These are phyloP conservation scores for Clytia hemisphaerica DNA, from an alignment of 30 jellyfish, hydroid and myxozoan genomes.

Conservation along the genomic window DNA sequence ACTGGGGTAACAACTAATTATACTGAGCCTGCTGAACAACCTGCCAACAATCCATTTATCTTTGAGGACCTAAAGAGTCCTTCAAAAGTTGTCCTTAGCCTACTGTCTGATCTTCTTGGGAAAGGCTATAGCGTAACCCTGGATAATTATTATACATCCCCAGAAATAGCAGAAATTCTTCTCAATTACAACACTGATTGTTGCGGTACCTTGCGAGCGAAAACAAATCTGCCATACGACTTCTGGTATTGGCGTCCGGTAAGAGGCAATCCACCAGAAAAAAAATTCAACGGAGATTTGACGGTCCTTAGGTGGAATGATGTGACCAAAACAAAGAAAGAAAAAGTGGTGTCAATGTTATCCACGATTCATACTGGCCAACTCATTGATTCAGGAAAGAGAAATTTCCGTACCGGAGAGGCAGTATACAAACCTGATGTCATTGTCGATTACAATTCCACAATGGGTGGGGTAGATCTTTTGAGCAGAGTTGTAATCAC, in stretches of 20 bases:
- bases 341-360: conserved; percentile 9
- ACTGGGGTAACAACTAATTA: too few relatives aligned
- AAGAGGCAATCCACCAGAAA: conserved; percentile 23
- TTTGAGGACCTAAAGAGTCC: not conserved
- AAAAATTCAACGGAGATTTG: not conserved
- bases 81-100: conserved; percentile 11
- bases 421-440: conserved; percentile 12
- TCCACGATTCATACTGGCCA: conserved; percentile 1
- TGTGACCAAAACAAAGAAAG: not conserved
- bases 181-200: conserved; percentile 2
- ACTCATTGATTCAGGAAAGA: not conserved
- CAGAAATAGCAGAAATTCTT: not conserved
- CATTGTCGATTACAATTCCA: conserved; percentile 9
- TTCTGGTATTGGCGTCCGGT: conserved; percentile 25
- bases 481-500: conserved; percentile 16
- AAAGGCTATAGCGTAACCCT: conserved; percentile 10
- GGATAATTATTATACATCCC: conserved; percentile 28
- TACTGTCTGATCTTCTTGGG: conserved; percentile 1
- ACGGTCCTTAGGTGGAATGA: conserved; percentile 21
- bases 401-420: not conserved
- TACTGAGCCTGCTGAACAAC: not conserved
- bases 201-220: conserved; percentile 18
- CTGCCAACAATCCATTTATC: not conserved
- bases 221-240: conserved; percentile 5
- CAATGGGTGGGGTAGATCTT: conserved; percentile 25